Conservation (phyloP, 1,140 invertebrate species). For the Euwallacea fornicatus region DNA sequence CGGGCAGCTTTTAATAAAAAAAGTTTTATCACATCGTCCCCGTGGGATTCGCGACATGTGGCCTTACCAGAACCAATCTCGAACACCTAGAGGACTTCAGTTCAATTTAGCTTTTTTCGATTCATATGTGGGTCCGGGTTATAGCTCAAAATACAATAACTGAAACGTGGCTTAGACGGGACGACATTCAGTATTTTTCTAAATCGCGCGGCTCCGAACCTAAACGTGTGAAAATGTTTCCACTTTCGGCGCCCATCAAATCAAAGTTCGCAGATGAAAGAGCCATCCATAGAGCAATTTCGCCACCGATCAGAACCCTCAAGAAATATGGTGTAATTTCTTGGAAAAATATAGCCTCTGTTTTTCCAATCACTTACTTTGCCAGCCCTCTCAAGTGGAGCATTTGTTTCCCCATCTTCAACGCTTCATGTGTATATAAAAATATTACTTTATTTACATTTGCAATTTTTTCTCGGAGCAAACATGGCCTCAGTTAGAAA, state of each 20-base stretch:
- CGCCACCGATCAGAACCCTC: constrained; percentile 36
- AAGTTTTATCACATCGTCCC: constrained; percentile 32
- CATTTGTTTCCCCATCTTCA: constrained; percentile 31
- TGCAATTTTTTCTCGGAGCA: no score
- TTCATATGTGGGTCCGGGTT: no score
- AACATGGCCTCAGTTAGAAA: no score
- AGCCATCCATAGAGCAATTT: constrained; percentile 41
- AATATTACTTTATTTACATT: no score
- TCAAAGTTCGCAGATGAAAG: constrained; percentile 42
- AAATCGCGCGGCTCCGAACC: constrained; percentile 4
- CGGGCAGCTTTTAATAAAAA: constrained; percentile 38
- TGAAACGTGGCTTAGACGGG: neutral
- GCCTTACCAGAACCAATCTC: constrained; percentile 12
- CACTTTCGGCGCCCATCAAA: constrained; percentile 41
- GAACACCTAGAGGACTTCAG: neutral
- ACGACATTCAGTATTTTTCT: neutral
- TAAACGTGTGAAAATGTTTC: constrained; percentile 27
- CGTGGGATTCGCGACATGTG: constrained; percentile 40
- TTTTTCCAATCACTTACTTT: constrained; percentile 42
- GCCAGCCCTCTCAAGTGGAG: constrained; percentile 30
- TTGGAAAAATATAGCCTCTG: constrained; percentile 41
- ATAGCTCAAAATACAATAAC: no score
- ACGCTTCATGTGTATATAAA: neutral
- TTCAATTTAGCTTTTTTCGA: no score
- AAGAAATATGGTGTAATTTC: constrained; percentile 44